A percentile compares a stretch with the other conserved stretches of the same genome.
These are phyloP conservation scores for Meriones unguiculatus DNA, from an alignment of 2,113 vertebrate species.

Conservation along the genomic window DNA sequence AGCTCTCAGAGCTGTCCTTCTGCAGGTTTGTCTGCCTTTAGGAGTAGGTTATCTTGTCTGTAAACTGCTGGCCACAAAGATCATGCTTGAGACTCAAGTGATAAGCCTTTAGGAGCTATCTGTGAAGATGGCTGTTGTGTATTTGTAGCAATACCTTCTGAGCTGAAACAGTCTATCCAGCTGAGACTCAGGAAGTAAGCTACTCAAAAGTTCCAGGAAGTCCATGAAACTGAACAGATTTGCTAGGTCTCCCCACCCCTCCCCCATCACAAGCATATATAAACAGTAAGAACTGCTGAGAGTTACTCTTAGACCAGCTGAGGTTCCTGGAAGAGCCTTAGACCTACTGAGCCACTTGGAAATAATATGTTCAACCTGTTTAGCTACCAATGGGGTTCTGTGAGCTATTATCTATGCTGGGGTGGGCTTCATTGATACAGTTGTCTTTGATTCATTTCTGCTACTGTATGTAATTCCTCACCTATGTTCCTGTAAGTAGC, in stretches of 20 bases:
- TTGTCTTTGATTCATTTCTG: neutral
- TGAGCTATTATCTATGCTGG: neutral
- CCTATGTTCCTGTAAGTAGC: neutral
- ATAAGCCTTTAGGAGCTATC: neutral
- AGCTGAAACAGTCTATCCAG: neutral
- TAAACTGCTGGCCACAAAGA: slow-evolving; percentile 9
- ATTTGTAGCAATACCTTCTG: neutral
- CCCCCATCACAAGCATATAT: no score
- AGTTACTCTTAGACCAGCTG: neutral
- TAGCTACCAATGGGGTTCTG: neutral
- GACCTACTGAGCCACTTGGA: neutral
- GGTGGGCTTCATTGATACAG: neutral
- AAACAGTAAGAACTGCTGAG: neutral
- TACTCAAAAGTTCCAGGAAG: neutral
- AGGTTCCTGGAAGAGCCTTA: neutral
- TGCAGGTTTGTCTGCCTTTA: slow-evolving; percentile 34
- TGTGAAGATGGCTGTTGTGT: neutral
- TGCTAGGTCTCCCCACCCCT: no score
- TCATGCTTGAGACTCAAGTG: neutral
- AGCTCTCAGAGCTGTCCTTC: neutral
- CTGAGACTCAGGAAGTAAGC: neutral
- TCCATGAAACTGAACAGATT: neutral
- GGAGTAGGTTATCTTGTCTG: slow-evolving; percentile 27
- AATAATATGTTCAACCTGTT: neutral
- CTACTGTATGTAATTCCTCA: neutral